Evolutionary conservation across 1,140 invertebrate genomes (phyloP), one percentile per base, ranked within the genome.

Genomic region (Drosophila hydei): DNA sequence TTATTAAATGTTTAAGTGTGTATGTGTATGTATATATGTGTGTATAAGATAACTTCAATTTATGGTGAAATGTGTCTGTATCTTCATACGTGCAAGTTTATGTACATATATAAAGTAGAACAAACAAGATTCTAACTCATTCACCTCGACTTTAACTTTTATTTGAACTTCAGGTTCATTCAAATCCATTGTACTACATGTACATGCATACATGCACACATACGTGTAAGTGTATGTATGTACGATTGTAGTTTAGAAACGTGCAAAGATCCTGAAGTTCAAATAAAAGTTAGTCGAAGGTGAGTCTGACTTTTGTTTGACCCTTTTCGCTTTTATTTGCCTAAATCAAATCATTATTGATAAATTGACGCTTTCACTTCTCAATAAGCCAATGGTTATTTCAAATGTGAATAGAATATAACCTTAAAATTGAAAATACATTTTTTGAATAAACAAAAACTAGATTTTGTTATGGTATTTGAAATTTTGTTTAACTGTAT

Each of bases 121-220:
- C 58, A 65, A 58, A 52, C 54, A 54, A 47, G 51, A 54, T 54
- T 67, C 63, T 30, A 18, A 38, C 30, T 60, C 54, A 65, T 51
- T 33, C 30, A 33, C 42, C 60, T 60, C 38, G 30, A 59, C 16
- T 72, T 59, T 72, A 68, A 68, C 70, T 72, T 72, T 72, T 38
- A 72, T 60, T 72, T 67, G 70, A 68, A 60, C 52, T 67, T 67
- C 62, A 72, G 9, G 9, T 45, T 45, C 18, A 45, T 21, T 21
- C 16, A 45, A 43, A 2, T 3, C 36, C 11, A 18, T 9, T 2
- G n/a, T 14, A 16, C 0, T 43, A 14, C 36, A 16, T 16, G 36
- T 38, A 12, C 6, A 43, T 12, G 12, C 16, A 45, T 18, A 12
- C 42, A 21, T 21, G 8, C 12, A 19, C 1, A 12, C 4, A 43